phyloP scores from a whole-genome alignment of 2,797 vertebrate genomes.

The Gymnocypris eckloni region DNA sequence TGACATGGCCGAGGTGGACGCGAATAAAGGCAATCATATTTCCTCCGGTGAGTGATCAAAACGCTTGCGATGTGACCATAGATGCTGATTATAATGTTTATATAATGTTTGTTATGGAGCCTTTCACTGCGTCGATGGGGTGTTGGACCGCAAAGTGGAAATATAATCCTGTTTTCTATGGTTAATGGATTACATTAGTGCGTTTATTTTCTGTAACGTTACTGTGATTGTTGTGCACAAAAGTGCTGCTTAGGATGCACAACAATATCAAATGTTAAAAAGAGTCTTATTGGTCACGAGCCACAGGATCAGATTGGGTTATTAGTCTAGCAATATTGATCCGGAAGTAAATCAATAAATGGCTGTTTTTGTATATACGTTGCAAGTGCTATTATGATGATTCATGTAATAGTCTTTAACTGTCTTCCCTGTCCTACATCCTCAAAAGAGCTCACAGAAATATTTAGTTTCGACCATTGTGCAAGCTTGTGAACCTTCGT shows the following conservation, averaged over 20 bases:
- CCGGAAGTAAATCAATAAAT: neutral
- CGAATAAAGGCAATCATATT: constrained; percentile 42
- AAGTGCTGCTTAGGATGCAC: neutral
- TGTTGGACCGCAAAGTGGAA: neutral
- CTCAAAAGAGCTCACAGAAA: neutral
- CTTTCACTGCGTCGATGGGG: no score
- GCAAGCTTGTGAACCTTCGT: neutral
- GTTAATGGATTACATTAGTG: no score
- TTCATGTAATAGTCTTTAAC: neutral
- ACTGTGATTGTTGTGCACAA: neutral
- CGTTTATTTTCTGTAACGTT: neutral
- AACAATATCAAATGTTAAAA: neutral
- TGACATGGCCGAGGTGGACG: constrained; percentile 68
- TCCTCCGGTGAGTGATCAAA: constrained; percentile 47
- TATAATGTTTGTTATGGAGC: neutral
- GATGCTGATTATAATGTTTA: neutral
- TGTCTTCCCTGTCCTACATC: neutral
- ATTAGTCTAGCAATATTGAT: neutral
- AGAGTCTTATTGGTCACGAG: neutral
- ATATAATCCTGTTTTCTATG: neutral
- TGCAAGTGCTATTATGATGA: neutral
- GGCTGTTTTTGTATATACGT: neutral
- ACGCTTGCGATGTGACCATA: no score
- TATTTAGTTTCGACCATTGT: neutral
- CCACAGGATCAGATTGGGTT: neutral